Percentiles rank a stretch among this genome's conserved stretches.
These are phyloP conservation scores for Drosophila micromelanica DNA, from an alignment of 1,140 invertebrate species.

Conservation along the genomic window DNA sequence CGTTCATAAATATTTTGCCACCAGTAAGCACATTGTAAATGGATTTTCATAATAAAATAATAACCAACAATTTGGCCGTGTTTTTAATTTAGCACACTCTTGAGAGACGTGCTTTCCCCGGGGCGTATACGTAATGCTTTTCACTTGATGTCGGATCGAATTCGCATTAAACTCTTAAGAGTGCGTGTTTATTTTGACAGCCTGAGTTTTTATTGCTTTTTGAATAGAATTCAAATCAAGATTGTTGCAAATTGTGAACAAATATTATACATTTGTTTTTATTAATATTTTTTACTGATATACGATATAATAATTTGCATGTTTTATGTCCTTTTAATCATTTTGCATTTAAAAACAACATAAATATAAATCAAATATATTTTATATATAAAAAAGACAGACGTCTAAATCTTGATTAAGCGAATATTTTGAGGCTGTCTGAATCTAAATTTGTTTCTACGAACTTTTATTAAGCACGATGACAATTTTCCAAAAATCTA, in stretches of 20 bases:
- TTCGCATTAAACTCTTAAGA: conserved; percentile 23
- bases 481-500: conserved; percentile 73
- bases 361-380: no score
- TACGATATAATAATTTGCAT: no score
- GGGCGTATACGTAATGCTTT: conserved; percentile 45
- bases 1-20: conserved; percentile 19
- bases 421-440: conserved; percentile 19
- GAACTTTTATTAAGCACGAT: conserved; percentile 53
- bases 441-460: conserved; percentile 30
- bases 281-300: no score
- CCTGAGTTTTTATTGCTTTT: neutral
- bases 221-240: neutral
- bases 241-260: no score
- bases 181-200: conserved; percentile 32
- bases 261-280: no score
- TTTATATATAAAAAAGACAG: conserved; percentile 3
- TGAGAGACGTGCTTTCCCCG: conserved; percentile 29
- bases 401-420: conserved; percentile 44
- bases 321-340: no score
- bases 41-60: conserved; percentile 15
- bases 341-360: no score
- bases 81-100: conserved; percentile 28
- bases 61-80: conserved; percentile 13
- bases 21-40: conserved; percentile 16
- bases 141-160: conserved; percentile 38